A percentile compares a stretch with the other conserved stretches of the same genome.
phyloP scores from a whole-genome alignment of 2,113 vertebrate genomes.

The Platichthys flesus region DNA sequence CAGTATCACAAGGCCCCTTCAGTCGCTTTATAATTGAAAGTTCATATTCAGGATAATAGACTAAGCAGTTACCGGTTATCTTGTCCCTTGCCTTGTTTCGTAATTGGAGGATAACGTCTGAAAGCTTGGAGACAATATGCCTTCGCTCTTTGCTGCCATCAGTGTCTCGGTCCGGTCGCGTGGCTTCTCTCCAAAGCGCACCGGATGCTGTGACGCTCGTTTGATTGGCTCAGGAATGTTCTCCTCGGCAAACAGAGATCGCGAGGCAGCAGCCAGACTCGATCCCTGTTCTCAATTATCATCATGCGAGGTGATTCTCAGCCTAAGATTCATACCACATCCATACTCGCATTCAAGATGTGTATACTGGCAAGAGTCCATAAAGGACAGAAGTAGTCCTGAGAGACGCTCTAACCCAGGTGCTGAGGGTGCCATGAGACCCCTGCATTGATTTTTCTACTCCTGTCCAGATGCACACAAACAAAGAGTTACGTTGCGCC shows the following conservation, averaged over 20 bases:
- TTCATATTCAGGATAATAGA: constrained; percentile 51
- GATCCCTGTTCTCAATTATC: constrained; percentile 79
- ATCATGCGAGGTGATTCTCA: constrained; percentile 55
- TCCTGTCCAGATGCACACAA: constrained; percentile 47
- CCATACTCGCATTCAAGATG: constrained; percentile 39
- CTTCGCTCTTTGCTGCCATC: constrained; percentile 48
- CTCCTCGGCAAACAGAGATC: constrained; percentile 57
- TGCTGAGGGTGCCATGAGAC: constrained; percentile 59
- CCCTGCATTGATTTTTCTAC: constrained; percentile 53
- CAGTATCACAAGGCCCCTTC: constrained; percentile 3
- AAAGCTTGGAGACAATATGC: constrained; percentile 40
- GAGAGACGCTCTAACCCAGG: constrained; percentile 51
- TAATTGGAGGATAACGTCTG: constrained; percentile 55
- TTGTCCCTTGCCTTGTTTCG: constrained; percentile 18
- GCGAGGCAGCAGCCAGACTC: constrained; percentile 54
- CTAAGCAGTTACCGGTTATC: constrained; percentile 17
- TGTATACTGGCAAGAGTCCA: constrained; percentile 42
- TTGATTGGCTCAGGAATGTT: constrained; percentile 73
- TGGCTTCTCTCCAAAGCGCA: constrained; percentile 67
- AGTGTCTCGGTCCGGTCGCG: constrained; percentile 35
- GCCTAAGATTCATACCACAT: constrained; percentile 65
- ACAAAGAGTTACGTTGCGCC: constrained; percentile 49
- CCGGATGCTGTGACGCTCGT: constrained; percentile 64
- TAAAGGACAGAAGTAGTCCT: constrained; percentile 32
- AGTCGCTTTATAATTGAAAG: constrained; percentile 23